Percentiles rank a stretch among this genome's conserved stretches.
These are phyloP conservation scores for Micrastur ruficollis DNA, from an alignment of 2,797 vertebrate species.

Conservation along the genomic window DNA sequence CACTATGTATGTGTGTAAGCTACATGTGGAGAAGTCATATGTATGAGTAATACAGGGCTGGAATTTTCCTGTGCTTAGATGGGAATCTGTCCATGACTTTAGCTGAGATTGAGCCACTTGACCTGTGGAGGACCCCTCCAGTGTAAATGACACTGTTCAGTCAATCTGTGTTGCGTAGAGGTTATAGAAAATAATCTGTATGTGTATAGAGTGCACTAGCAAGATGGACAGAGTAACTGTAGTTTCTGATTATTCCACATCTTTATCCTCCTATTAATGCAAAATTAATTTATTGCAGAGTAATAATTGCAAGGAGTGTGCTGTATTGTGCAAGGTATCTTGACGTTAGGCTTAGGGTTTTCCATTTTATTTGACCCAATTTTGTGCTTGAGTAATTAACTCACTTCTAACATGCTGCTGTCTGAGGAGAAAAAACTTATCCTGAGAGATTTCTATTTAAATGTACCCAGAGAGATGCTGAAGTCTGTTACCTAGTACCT, in stretches of 20 bases:
- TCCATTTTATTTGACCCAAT: background rate
- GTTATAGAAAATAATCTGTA: background rate
- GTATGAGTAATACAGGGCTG: background rate
- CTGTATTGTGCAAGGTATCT: background rate
- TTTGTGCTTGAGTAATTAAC: background rate
- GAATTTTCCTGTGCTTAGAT: background rate
- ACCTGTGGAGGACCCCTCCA: background rate
- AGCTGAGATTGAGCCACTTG: background rate
- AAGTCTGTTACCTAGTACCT: background rate
- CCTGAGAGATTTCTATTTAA: background rate
- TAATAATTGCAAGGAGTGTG: background rate
- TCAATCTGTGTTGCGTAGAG: background rate
- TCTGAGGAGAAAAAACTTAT: background rate
- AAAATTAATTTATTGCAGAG: background rate
- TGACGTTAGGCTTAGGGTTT: background rate
- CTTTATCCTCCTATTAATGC: background rate
- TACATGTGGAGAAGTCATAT: background rate
- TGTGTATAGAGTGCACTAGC: background rate
- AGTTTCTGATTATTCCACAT: background rate
- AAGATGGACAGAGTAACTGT: background rate
- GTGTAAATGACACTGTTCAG: background rate
- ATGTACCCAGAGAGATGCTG: background rate
- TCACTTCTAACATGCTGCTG: background rate
- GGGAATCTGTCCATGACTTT: background rate
- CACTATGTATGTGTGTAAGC: background rate